Evolutionary conservation across 2,113 vertebrate species (phyloP).

Genomic region (Oxyruncus cristatus): DNA sequence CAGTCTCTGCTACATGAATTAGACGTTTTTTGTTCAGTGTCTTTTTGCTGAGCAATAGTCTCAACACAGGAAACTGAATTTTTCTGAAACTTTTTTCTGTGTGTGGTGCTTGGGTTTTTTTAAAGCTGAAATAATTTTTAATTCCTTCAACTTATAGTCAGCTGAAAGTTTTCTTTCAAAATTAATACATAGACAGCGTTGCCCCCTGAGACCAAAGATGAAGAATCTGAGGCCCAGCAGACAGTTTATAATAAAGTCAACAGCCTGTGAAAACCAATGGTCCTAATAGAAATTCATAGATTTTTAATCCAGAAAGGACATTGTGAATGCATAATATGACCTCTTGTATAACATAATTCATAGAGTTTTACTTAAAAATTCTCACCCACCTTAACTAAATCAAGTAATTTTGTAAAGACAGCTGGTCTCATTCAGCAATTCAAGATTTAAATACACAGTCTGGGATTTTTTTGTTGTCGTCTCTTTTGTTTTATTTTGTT

Average conservation of each 20-base stretch:
- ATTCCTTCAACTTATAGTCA: neutral
- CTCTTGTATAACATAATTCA: neutral
- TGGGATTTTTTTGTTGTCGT: neutral
- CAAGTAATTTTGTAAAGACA: neutral
- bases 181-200: neutral
- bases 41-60: neutral
- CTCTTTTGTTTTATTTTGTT: neutral
- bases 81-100: neutral
- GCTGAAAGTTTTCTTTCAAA: neutral
- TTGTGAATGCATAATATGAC: neutral
- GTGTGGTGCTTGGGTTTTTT: neutral
- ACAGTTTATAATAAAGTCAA: neutral
- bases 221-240: neutral
- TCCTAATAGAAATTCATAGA: neutral
- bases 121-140: neutral
- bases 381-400: neutral
- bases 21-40: neutral
- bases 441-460: neutral
- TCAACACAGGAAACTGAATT: neutral
- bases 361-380: neutral
- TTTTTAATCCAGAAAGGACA: slow-evolving; percentile 11
- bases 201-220: neutral
- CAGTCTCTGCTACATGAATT: neutral
- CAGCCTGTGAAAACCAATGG: neutral
- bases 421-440: neutral